A percentile compares a stretch with the other conserved stretches of the same genome.
Evolutionary conservation across 2,888 invertebrate genomes (phyloP).

Genomic region (Drosophila algonquin): DNA sequence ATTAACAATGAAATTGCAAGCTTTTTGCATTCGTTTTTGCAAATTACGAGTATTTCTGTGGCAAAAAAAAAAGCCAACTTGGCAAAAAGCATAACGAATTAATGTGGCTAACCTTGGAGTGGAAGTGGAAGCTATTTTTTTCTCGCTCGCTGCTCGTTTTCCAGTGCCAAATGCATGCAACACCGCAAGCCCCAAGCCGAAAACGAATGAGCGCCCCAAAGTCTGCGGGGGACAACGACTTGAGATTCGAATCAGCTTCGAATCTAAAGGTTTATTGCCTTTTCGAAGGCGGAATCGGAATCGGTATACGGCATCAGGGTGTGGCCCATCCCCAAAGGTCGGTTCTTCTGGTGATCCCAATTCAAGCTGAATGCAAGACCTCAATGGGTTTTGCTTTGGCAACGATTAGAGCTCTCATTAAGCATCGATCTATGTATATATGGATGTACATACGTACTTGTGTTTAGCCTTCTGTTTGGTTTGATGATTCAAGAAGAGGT

Average conservation of each 20-base stretch:
- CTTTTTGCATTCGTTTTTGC: slow-evolving; percentile 59
- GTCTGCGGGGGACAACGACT: slow-evolving; percentile 20
- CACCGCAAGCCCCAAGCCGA: slow-evolving; percentile 14
- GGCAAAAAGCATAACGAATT: slow-evolving; percentile 41
- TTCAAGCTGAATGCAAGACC: background rate
- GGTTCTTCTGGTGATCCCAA: slow-evolving; percentile 1
- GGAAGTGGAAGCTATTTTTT: slow-evolving; percentile 11
- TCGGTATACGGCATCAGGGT: slow-evolving; percentile 3
- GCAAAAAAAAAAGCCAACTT: slow-evolving; percentile 48
- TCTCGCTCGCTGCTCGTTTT: slow-evolving; percentile 2
- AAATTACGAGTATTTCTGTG: slow-evolving; percentile 32
- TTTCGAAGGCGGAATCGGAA: slow-evolving; percentile 2
- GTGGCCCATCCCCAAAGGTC: slow-evolving; percentile 15
- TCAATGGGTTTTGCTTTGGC: background rate
- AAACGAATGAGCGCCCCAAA: slow-evolving; percentile 11
- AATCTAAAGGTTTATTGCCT: slow-evolving; percentile 13
- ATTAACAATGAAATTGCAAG: slow-evolving; percentile 51
- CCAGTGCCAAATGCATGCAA: slow-evolving; percentile 60
- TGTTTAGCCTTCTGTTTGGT: background rate
- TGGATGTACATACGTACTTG: background rate
- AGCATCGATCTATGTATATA: background rate
- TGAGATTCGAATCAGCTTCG: slow-evolving; percentile 1
- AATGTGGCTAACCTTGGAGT: slow-evolving; percentile 60
- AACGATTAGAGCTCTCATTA: background rate
- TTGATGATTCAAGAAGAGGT: no score